Conservation (phyloP, 2,888 invertebrate species). For the Hesperia comma region DNA sequence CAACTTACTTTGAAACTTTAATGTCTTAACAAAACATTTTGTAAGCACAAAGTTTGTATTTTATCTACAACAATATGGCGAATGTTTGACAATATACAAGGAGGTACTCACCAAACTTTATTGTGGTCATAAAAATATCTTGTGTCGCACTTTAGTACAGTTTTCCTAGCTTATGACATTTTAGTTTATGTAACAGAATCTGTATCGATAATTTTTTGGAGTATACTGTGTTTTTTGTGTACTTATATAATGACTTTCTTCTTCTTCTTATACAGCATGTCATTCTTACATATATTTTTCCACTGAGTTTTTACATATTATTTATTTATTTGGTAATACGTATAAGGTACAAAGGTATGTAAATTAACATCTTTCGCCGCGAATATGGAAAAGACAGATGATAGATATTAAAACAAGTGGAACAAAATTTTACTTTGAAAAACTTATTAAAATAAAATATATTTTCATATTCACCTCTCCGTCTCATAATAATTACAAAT, state of each 20-base stretch:
- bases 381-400: no score
- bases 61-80: constrained; percentile 20
- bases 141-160: constrained; percentile 26
- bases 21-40: background rate
- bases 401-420: no score
- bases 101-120: constrained; percentile 15
- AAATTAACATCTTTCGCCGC: no score
- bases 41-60: constrained; percentile 5
- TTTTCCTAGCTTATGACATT: constrained; percentile 7
- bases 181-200: background rate
- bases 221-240: background rate
- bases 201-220: constrained; percentile 19
- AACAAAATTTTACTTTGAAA: no score
- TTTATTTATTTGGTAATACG: no score
- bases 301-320: no score
- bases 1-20: background rate
- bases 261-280: no score
- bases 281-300: no score
- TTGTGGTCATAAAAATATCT: constrained; percentile 34
- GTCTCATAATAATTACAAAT: no score
- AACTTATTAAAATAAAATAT: no score
- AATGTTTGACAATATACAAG: constrained; percentile 24
- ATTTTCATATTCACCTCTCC: no score
- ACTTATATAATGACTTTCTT: background rate
- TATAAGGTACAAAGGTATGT: no score